Evolutionary conservation across 2,113 vertebrate genomes (phyloP).

Genomic region (Callipepla squamata): DNA sequence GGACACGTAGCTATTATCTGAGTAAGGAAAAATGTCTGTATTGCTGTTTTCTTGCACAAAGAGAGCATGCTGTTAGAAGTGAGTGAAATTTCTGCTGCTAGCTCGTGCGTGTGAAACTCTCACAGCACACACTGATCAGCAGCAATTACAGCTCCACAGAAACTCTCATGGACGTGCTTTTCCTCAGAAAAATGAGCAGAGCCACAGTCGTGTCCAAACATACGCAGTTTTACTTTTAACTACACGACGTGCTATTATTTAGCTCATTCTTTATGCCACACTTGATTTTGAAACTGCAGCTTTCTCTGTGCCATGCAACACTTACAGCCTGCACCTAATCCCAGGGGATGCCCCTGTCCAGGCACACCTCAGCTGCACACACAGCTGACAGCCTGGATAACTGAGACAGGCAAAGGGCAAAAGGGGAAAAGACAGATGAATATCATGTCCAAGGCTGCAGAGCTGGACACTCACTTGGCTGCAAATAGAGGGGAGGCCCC

Average conservation of each 20-base stretch:
- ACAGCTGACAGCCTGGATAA: not conserved
- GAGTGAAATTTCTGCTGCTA: not conserved
- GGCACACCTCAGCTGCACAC: not conserved
- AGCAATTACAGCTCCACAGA: not conserved
- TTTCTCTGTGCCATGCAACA: not conserved
- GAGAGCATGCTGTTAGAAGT: not conserved
- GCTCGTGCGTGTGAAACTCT: not conserved
- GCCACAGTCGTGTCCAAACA: not conserved
- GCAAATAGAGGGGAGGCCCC: not conserved
- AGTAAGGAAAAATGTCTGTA: not conserved
- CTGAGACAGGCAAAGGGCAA: constrained; percentile 7
- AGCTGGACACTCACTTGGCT: not conserved
- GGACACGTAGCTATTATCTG: not conserved
- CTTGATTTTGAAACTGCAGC: not conserved
- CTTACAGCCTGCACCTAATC: not conserved
- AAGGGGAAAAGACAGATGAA: constrained; percentile 1
- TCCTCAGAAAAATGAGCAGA: fast-evolving
- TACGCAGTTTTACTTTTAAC: not conserved
- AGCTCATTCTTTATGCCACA: fast-evolving
- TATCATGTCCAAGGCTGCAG: not conserved
- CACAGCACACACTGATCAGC: not conserved
- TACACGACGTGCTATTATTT: not conserved
- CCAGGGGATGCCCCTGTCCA: not conserved
- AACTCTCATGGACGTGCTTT: not conserved
- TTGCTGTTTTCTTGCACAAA: not conserved